These are phyloP conservation scores for Gnathonemus echidnorhynchus DNA, from an alignment of 2,113 vertebrate species.

Conservation along the genomic window DNA sequence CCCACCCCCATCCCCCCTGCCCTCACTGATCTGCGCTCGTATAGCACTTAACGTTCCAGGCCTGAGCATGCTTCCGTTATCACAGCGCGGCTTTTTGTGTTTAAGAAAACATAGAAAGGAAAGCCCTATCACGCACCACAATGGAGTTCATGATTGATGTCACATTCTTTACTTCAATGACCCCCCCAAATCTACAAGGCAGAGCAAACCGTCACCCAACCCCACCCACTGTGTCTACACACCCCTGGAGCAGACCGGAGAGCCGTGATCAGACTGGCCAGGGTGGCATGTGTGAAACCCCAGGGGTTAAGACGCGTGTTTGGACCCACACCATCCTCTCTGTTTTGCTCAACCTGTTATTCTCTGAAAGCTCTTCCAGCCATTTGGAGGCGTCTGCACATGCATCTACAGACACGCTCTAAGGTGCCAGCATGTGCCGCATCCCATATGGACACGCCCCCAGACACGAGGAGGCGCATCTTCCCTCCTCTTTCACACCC, in stretches of 20 bases:
- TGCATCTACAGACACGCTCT: not conserved
- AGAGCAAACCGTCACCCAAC: constrained; percentile 15
- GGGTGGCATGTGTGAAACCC: not conserved
- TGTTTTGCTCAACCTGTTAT: not conserved
- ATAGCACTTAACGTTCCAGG: not conserved
- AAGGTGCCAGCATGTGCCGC: not conserved
- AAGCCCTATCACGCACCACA: not conserved
- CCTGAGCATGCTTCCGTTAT: not conserved
- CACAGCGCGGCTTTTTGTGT: not conserved
- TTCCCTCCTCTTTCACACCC: not conserved
- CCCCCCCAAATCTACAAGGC: constrained; percentile 27
- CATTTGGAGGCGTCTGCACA: not conserved
- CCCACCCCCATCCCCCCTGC: not conserved
- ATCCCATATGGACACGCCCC: not conserved
- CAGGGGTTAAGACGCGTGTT: not conserved
- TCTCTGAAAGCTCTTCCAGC: not conserved
- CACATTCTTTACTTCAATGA: not conserved
- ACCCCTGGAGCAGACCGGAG: not conserved
- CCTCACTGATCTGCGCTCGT: not conserved
- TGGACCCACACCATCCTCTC: not conserved
- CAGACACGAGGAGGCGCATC: not conserved
- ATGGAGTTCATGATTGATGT: not conserved
- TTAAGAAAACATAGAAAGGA: not conserved
- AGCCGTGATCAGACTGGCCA: not conserved
- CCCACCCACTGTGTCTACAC: not conserved